Evolutionary conservation across 2,888 invertebrate genomes (phyloP).

Genomic region (Acleris emargana): DNA sequence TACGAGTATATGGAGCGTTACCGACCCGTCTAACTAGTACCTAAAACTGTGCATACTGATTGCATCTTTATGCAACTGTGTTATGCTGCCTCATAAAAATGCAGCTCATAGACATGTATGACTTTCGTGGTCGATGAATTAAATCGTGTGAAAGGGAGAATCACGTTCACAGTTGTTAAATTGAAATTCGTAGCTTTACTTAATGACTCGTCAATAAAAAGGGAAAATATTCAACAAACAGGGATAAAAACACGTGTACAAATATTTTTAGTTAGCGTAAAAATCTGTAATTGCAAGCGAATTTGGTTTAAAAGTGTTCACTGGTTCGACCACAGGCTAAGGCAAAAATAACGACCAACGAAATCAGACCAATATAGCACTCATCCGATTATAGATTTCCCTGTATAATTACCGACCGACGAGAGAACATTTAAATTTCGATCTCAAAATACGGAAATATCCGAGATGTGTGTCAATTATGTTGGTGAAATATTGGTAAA

Average conservation of each 20-base stretch:
- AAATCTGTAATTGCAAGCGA: constrained; percentile 28
- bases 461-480: constrained; percentile 34
- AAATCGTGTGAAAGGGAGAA: background rate
- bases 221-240: constrained; percentile 3
- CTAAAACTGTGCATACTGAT: constrained; percentile 30
- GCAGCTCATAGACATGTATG: background rate
- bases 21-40: constrained; percentile 23
- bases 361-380: constrained; percentile 26
- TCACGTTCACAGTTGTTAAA: background rate
- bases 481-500: constrained; percentile 37
- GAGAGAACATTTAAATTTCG: constrained; percentile 32
- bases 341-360: constrained; percentile 11
- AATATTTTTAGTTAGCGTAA: constrained; percentile 21
- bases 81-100: constrained; percentile 9
- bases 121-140: too few species aligned
- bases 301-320: constrained; percentile 22
- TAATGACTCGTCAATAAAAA: constrained; percentile 1
- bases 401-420: constrained; percentile 25
- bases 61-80: constrained; percentile 38
- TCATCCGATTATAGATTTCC: constrained; percentile 27
- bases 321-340: constrained; percentile 12
- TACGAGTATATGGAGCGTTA: constrained; percentile 35
- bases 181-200: background rate
- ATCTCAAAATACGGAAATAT: constrained; percentile 29
- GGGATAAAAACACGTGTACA: background rate